Percentiles rank a stretch among this genome's conserved stretches.
Evolutionary conservation across 35 echinoderm and acorn worm genomes (phyloP).

Genomic region (Eucidaris tribuloides): DNA sequence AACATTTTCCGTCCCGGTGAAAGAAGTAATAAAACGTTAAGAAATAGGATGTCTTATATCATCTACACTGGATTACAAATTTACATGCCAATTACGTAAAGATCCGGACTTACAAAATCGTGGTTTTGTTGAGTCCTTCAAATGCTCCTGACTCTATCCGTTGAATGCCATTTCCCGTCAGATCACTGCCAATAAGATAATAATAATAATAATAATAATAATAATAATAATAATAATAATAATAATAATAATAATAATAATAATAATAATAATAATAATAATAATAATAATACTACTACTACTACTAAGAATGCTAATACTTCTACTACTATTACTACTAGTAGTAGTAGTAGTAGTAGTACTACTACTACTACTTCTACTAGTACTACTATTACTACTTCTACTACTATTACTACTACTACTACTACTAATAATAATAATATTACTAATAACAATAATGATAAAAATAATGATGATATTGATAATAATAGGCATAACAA

Average conservation of each 20-base stretch:
- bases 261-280: too few species aligned
- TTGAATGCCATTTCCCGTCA: slow-evolving; percentile 12
- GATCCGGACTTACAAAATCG: slow-evolving; percentile 26
- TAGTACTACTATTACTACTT: not conserved
- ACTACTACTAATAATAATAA: too few species aligned
- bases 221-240: not conserved
- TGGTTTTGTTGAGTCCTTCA: not conserved
- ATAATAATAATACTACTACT: too few species aligned
- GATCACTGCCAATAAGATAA: slow-evolving; percentile 28
- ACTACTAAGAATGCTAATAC: too few species aligned
- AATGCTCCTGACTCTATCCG: slow-evolving; percentile 16
- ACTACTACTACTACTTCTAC: too few species aligned
- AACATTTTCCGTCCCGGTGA: not conserved
- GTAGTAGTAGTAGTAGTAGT: too few species aligned
- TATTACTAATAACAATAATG: too few species aligned
- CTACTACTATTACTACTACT: not conserved
- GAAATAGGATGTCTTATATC: not conserved
- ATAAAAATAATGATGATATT: not conserved
- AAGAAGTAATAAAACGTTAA: not conserved
- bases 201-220: not conserved
- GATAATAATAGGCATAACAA: too few species aligned
- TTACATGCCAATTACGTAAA: not conserved
- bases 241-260: too few species aligned
- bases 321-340: too few species aligned
- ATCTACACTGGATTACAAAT: not conserved